Evolutionary conservation across 2,113 vertebrate species (phyloP).

Genomic region (Myrmecophaga tridactyla): DNA sequence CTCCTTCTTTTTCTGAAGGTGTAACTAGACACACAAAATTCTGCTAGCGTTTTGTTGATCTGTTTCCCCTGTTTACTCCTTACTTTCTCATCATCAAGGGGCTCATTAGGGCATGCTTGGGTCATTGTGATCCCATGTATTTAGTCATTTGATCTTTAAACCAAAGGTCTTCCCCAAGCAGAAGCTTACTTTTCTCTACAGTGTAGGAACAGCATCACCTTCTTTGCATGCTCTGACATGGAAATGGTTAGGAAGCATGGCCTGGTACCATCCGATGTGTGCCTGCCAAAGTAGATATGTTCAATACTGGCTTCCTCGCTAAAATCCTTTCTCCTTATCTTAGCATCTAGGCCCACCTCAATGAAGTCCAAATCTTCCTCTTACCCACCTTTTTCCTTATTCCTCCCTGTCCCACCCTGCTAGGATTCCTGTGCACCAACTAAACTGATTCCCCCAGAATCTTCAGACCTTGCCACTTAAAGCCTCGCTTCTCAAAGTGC

Average conservation of each 20-base stretch:
- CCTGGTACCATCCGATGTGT: accelerated
- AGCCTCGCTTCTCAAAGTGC: not conserved
- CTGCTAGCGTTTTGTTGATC: too few species aligned
- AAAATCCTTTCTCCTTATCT: not conserved
- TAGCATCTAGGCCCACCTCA: not conserved
- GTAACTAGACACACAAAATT: not conserved
- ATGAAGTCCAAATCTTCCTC: not conserved
- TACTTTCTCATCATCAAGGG: not conserved
- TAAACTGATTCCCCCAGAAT: not conserved
- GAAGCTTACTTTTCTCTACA: not conserved
- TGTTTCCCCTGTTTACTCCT: not conserved
- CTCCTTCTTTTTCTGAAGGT: not conserved
- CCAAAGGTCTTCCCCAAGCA: not conserved
- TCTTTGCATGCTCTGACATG: accelerated
- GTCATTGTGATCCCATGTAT: not conserved
- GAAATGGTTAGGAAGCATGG: not conserved
- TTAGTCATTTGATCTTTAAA: not conserved
- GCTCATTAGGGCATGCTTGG: not conserved
- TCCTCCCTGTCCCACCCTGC: not conserved
- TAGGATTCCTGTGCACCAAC: not conserved
- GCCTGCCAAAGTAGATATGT: not conserved
- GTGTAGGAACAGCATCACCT: not conserved
- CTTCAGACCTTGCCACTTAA: not conserved
- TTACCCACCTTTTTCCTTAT: not conserved
- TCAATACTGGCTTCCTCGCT: not conserved